Evolutionary conservation across 2,797 vertebrate species (phyloP).

Genomic region (Enteromius unitaeniatus): DNA sequence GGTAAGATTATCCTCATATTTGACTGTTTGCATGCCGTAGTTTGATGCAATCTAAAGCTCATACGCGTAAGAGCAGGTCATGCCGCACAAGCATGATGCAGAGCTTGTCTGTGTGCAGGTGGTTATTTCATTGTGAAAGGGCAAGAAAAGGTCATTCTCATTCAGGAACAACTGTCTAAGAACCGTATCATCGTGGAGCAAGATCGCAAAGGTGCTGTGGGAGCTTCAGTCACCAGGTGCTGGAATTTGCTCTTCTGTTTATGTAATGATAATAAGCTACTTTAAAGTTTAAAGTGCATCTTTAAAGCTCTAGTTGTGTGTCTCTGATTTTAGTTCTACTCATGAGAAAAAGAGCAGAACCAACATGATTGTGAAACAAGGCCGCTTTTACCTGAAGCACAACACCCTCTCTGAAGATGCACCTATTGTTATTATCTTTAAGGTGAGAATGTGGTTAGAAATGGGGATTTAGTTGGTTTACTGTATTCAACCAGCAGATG

Average conservation of each 20-base stretch:
- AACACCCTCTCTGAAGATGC: constrained; percentile 98
- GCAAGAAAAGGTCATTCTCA: constrained; percentile 97
- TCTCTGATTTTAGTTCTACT: constrained; percentile 84
- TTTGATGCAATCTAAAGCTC: constrained; percentile 3
- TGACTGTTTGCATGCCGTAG: background rate
- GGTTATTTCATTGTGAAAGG: constrained; percentile 99
- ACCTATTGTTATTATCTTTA: constrained; percentile 97
- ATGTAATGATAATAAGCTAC: background rate
- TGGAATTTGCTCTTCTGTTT: background rate
- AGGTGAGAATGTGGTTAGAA: constrained; percentile 75
- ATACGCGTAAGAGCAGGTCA: background rate
- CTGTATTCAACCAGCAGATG: constrained; percentile 66
- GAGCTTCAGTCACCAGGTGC: constrained; percentile 98
- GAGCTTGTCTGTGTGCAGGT: constrained; percentile 73
- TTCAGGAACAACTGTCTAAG: constrained; percentile 98
- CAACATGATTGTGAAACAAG: constrained; percentile 95
- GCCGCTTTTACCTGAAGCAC: constrained; percentile 94
- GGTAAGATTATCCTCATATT: constrained; percentile 73
- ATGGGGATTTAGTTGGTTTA: background rate
- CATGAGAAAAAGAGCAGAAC: constrained; percentile 99
- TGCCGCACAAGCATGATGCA: background rate
- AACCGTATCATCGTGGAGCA: constrained; percentile 98
- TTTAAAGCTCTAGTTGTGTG: background rate
- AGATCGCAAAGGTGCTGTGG: constrained; percentile 94
- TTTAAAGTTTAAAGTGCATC: background rate